A percentile compares a stretch with the other conserved stretches of the same genome.
Evolutionary conservation across 1,140 invertebrate genomes (phyloP).

Genomic region (Leucophenga varia): DNA sequence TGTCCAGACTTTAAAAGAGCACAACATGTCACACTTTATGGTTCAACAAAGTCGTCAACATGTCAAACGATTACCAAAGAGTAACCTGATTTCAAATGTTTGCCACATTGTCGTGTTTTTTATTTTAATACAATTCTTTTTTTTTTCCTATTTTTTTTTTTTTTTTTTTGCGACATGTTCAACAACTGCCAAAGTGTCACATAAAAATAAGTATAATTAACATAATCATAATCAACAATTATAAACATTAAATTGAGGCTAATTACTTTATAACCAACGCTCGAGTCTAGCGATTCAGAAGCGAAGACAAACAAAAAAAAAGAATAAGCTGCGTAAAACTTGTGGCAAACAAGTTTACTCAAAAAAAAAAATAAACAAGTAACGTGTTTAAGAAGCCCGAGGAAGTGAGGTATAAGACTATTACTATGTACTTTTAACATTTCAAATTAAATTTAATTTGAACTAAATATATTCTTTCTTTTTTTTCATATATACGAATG

Average conservation of each 20-base stretch:
- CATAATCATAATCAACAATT: slow-evolving; percentile 54
- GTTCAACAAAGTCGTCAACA: slow-evolving; percentile 43
- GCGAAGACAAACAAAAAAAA: slow-evolving; percentile 28
- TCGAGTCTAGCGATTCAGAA: slow-evolving; percentile 37
- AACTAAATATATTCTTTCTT: no score
- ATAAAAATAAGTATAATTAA: slow-evolving; percentile 54
- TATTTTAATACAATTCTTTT: no score
- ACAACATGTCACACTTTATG: slow-evolving; percentile 41
- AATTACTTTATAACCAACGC: slow-evolving; percentile 54
- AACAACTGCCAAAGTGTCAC: slow-evolving; percentile 27
- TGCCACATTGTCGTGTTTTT: no score
- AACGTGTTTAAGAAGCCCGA: no score
- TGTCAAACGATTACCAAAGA: slow-evolving; percentile 8
- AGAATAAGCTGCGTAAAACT: slow-evolving; percentile 25
- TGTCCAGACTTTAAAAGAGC: no score
- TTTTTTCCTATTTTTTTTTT: no score
- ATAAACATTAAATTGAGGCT: slow-evolving; percentile 53
- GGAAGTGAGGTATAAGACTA: no score
- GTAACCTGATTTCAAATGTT: slow-evolving; percentile 26
- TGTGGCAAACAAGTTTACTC: slow-evolving; percentile 52
- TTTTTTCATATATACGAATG: no score
- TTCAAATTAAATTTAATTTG: no score
- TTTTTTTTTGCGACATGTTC: no score
- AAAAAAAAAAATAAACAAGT: no score
- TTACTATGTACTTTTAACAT: no score